Conservation (phyloP, 2,888 invertebrate genomes). For the Periphyllus acericola region DNA sequence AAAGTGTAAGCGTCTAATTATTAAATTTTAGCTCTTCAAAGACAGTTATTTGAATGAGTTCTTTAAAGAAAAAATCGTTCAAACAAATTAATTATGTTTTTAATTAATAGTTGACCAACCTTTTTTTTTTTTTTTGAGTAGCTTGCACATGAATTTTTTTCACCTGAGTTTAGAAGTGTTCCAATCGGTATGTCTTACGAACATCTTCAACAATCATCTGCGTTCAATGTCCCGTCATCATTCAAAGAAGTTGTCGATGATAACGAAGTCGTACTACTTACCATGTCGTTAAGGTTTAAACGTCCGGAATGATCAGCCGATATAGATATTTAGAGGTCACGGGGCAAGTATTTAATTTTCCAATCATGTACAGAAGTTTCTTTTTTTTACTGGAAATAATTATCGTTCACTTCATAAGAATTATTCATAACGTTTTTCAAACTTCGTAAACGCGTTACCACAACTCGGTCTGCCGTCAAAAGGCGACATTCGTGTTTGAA, state of each 20-base stretch:
- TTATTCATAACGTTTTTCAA: neutral
- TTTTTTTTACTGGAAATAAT: neutral
- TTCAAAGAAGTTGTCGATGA: neutral
- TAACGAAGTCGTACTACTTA: neutral
- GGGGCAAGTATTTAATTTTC: neutral
- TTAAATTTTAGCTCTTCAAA: neutral
- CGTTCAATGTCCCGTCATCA: neutral
- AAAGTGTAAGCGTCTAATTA: too few relatives aligned
- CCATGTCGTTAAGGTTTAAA: neutral
- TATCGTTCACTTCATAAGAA: neutral
- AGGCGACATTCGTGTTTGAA: conserved; percentile 13
- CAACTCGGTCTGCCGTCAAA: neutral
- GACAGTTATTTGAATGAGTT: too few relatives aligned
- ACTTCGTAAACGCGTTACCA: neutral
- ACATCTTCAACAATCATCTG: too few relatives aligned
- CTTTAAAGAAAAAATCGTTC: too few relatives aligned
- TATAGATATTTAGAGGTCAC: neutral
- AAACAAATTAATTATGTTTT: too few relatives aligned
- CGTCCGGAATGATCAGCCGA: neutral
- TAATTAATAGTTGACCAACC: too few relatives aligned
- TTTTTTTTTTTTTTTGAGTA: too few relatives aligned
- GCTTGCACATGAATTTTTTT: too few relatives aligned
- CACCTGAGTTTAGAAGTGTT: too few relatives aligned
- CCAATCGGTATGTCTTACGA: too few relatives aligned
- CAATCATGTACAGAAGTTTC: neutral